These are phyloP conservation scores for Andrena hattorfiana DNA, from an alignment of 2,888 invertebrate genomes.

Conservation along the genomic window DNA sequence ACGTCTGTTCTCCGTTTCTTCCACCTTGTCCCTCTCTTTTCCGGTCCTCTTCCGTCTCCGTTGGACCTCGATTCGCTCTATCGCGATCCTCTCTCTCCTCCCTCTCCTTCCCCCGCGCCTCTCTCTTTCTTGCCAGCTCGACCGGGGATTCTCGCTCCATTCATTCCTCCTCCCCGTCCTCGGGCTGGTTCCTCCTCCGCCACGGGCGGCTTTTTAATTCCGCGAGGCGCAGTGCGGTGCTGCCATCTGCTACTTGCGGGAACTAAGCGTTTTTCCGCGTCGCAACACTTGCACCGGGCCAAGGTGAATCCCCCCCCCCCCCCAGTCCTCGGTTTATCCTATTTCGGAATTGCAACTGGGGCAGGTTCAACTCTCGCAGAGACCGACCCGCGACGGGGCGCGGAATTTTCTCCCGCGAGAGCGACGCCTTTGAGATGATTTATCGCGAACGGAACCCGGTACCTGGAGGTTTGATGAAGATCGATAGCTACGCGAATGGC, in stretches of 20 bases:
- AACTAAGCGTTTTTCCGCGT: constrained; percentile 72
- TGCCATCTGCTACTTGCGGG: constrained; percentile 78
- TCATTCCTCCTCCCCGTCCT: constrained; percentile 42
- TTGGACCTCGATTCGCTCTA: constrained; percentile 26
- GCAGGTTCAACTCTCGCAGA: background rate
- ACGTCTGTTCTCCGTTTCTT: constrained; percentile 21
- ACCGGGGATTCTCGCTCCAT: constrained; percentile 47
- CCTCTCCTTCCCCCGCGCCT: background rate
- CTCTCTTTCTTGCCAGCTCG: constrained; percentile 8
- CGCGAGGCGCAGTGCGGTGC: constrained; percentile 75
- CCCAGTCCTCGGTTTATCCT: background rate
- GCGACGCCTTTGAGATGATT: constrained; percentile 24
- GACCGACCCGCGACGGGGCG: background rate
- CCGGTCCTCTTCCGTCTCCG: background rate
- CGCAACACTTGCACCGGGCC: constrained; percentile 56
- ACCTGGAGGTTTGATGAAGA: constrained; percentile 16
- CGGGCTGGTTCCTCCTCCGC: constrained; percentile 31
- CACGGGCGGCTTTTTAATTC: constrained; percentile 69
- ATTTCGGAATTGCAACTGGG: background rate
- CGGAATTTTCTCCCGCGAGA: background rate
- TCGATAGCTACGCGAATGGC: constrained; percentile 14
- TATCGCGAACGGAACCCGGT: constrained; percentile 9
- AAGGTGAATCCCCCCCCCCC: background rate
- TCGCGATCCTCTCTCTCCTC: constrained; percentile 23
- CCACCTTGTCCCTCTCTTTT: constrained; percentile 6